A percentile compares a stretch with the other conserved stretches of the same genome.
Conservation (phyloP, 2,113 vertebrate genomes). For the Plectropomus leopardus region DNA sequence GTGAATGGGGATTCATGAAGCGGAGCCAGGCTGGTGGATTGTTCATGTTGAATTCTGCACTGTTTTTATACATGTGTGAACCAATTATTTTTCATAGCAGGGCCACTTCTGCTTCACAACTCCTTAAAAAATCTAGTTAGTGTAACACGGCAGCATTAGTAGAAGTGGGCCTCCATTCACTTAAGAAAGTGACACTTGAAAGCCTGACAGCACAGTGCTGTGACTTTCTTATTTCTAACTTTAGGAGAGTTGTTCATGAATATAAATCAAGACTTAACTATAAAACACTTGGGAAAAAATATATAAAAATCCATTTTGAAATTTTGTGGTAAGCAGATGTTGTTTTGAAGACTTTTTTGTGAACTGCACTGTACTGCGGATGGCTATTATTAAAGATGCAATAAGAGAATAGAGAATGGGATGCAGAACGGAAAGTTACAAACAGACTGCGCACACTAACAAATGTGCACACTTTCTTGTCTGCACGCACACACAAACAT, state of each 20-base stretch:
- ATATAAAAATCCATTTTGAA: slow-evolving; percentile 33
- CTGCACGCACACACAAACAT: slow-evolving; percentile 35
- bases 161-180: slow-evolving; percentile 21
- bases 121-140: background rate
- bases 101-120: slow-evolving; percentile 18
- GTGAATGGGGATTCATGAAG: slow-evolving; percentile 39
- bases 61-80: slow-evolving; percentile 33
- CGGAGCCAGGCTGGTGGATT: slow-evolving; percentile 20
- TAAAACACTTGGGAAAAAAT: slow-evolving; percentile 39
- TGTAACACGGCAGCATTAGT: background rate
- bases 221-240: slow-evolving; percentile 42
- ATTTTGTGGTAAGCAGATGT: slow-evolving; percentile 47
- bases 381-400: slow-evolving; percentile 63
- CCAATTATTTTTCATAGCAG: slow-evolving; percentile 49
- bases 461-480: background rate
- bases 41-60: slow-evolving; percentile 6
- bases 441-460: slow-evolving; percentile 15
- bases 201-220: slow-evolving; percentile 12
- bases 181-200: slow-evolving; percentile 26
- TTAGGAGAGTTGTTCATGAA: slow-evolving; percentile 37
- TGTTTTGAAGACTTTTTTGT: slow-evolving; percentile 61
- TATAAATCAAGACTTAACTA: slow-evolving; percentile 43
- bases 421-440: slow-evolving; percentile 26
- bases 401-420: slow-evolving; percentile 57
- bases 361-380: slow-evolving; percentile 40